A percentile compares a stretch with the other conserved stretches of the same genome.
These are phyloP conservation scores for Catostylus mosaicus DNA, from an alignment of 30 jellyfish, hydroid and myxozoan genomes.

Conservation along the genomic window DNA sequence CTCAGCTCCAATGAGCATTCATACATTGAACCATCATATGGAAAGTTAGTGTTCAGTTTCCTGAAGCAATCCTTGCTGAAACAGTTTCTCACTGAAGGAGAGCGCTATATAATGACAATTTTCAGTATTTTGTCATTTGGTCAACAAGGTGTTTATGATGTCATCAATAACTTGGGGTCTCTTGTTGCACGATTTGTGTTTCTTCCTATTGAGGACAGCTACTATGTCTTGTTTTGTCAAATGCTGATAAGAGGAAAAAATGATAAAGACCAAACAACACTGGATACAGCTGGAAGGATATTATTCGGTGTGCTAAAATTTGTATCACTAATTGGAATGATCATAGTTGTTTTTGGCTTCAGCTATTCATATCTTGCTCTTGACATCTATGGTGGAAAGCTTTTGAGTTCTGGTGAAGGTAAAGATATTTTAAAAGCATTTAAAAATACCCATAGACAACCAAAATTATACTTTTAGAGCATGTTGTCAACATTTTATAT, in stretches of 20 bases:
- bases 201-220: constrained; percentile 96
- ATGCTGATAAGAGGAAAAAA: constrained; percentile 70
- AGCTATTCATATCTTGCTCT: constrained; percentile 84
- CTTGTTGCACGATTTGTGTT: constrained; percentile 95
- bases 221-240: constrained; percentile 89
- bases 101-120: constrained; percentile 89
- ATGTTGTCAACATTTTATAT: too few relatives aligned
- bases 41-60: constrained; percentile 76
- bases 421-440: too few relatives aligned
- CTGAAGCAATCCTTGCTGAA: constrained; percentile 85
- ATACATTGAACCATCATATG: constrained; percentile 40
- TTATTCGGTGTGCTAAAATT: constrained; percentile 77
- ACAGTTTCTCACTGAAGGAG: constrained; percentile 97
- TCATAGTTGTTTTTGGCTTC: constrained; percentile 88
- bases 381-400: constrained; percentile 95
- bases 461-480: too few relatives aligned
- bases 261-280: constrained; percentile 14
- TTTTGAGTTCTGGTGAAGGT: constrained; percentile 91
- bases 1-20: not conserved
- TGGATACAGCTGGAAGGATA: constrained; percentile 65
- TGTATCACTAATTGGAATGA: constrained; percentile 86
- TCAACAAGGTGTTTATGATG: constrained; percentile 95
- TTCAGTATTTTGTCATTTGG: constrained; percentile 73
- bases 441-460: too few relatives aligned
- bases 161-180: constrained; percentile 93